Conservation (phyloP, 2,113 vertebrate genomes). For the Turdus rufiventris region DNA sequence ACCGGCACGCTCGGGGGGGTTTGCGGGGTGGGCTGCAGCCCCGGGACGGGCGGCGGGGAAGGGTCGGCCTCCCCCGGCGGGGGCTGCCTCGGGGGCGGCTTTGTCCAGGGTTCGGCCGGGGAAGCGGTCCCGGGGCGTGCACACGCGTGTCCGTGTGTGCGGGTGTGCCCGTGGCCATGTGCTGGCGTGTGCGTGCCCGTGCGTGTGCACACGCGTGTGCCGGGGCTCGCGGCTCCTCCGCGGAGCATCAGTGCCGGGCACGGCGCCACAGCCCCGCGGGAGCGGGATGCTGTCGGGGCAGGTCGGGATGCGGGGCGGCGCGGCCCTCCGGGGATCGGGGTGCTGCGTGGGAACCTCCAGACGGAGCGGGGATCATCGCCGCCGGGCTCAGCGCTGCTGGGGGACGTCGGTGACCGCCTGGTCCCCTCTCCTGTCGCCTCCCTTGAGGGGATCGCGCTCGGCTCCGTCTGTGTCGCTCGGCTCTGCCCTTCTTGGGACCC, state of each 20-base stretch:
- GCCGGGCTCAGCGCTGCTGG: background rate
- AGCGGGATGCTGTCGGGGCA: background rate
- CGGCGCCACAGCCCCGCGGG: background rate
- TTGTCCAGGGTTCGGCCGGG: background rate
- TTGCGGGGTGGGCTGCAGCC: background rate
- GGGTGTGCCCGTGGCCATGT: slow-evolving; percentile 16
- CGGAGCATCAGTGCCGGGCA: background rate
- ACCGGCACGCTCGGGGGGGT: background rate
- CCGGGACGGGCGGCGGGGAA: background rate
- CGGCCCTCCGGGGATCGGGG: background rate
- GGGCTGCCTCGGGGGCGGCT: background rate
- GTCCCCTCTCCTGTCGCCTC: background rate
- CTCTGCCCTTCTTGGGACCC: background rate
- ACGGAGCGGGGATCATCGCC: background rate
- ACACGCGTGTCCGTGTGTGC: slow-evolving; percentile 1
- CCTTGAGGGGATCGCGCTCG: rapidly evolving
- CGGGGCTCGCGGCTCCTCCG: background rate
- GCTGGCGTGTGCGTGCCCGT: background rate
- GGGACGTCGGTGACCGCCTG: background rate
- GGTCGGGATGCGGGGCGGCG: background rate
- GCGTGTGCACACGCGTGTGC: slow-evolving; percentile 10
- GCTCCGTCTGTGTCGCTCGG: background rate
- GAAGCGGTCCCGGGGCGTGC: background rate
- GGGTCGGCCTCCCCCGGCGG: background rate
- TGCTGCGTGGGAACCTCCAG: background rate